Evolutionary conservation across 2,113 vertebrate species (phyloP).

Genomic region (Apistogramma diplotaenia): DNA sequence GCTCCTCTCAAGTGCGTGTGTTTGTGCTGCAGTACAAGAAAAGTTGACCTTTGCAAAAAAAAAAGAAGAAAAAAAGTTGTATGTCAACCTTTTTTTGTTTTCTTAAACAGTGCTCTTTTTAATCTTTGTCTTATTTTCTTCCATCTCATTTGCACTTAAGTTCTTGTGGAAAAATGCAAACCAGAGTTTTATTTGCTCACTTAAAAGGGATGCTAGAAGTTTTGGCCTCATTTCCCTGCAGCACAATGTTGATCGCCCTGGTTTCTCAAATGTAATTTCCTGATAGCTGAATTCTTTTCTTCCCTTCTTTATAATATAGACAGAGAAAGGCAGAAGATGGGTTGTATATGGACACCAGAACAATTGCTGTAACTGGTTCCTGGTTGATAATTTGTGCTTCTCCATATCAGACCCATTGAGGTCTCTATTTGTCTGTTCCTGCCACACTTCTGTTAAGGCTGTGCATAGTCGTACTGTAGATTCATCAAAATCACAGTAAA

Average conservation of each 20-base stretch:
- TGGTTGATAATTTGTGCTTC: not conserved
- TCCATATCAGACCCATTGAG: not conserved
- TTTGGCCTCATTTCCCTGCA: not conserved
- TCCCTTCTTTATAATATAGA: not conserved
- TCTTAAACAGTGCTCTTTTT: not conserved
- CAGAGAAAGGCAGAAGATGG: not conserved
- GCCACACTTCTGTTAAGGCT: not conserved
- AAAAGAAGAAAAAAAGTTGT: not conserved
- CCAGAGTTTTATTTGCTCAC: conserved; percentile 17
- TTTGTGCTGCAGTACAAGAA: not conserved
- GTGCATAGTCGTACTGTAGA: not conserved
- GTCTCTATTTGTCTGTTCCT: not conserved
- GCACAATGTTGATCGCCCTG: not conserved
- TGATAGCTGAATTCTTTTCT: conserved; percentile 12
- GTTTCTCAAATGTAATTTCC: conserved; percentile 37
- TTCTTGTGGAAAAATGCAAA: conserved; percentile 1
- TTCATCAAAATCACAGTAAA: not conserved
- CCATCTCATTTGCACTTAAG: not conserved
- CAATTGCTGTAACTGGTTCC: not conserved
- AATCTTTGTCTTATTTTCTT: not conserved
- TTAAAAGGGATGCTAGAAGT: not conserved
- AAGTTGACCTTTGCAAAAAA: not conserved
- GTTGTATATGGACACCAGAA: not conserved
- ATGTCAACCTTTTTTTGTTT: not conserved
- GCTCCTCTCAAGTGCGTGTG: not conserved